Evolutionary conservation across 92 coral and sea anemone species (phyloP).

Genomic region (Phenganax marumi): DNA sequence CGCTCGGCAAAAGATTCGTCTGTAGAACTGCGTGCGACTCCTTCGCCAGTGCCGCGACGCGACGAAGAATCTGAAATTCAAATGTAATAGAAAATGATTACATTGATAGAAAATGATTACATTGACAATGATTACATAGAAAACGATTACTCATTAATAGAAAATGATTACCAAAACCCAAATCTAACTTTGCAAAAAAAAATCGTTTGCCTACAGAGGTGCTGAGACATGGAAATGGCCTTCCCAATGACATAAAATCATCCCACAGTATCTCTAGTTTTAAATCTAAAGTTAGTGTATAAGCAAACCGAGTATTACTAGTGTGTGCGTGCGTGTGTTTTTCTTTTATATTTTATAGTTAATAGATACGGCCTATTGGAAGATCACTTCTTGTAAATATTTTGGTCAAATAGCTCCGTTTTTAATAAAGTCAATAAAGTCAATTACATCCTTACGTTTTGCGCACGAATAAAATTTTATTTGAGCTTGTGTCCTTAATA

Average conservation of each 20-base stretch:
- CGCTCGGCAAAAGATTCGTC: conserved; percentile 52
- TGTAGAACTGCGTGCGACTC: conserved; percentile 64
- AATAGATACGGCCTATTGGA: too few species aligned
- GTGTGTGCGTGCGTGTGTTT: background rate
- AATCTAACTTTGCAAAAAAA: background rate
- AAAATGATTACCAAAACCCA: background rate
- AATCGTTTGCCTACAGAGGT: background rate
- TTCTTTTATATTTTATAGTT: too few species aligned
- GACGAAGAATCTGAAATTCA: conserved; percentile 60
- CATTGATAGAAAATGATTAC: too few species aligned
- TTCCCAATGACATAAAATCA: too few species aligned
- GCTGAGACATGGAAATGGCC: too few species aligned
- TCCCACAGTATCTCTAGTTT: too few species aligned
- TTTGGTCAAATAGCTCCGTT: too few species aligned
- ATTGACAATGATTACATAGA: background rate
- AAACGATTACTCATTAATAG: background rate
- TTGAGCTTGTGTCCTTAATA: too few species aligned
- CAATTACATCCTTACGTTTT: too few species aligned
- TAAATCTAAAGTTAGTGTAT: background rate
- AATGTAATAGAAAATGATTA: background rate
- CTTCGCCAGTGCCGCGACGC: conserved; percentile 68
- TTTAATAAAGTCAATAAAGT: too few species aligned
- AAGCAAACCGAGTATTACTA: background rate
- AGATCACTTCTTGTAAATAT: too few species aligned
- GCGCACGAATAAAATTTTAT: too few species aligned